Evolutionary conservation across 2,888 invertebrate species (phyloP).

Genomic region (Chymomyza caudatula): DNA sequence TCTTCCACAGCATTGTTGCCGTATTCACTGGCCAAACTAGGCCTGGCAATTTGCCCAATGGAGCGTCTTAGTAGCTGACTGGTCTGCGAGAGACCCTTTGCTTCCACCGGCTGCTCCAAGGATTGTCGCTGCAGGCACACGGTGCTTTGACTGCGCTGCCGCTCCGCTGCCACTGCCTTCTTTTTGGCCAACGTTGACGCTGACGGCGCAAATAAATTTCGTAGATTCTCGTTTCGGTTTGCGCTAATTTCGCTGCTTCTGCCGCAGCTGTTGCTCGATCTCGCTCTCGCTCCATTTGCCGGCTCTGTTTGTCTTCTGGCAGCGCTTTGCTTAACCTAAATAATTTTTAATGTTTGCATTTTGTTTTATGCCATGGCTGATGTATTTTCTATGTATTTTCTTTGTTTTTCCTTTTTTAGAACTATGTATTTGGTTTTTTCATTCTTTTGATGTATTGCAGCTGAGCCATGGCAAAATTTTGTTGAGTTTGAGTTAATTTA

Average conservation of each 20-base stretch:
- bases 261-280: slow-evolving; percentile 16
- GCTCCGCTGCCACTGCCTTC: slow-evolving; percentile 35
- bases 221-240: slow-evolving; percentile 71
- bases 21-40: background rate
- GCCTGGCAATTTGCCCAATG: slow-evolving; percentile 56
- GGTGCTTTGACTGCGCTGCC: slow-evolving; percentile 56
- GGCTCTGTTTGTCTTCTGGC: slow-evolving; percentile 31
- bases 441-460: slow-evolving; percentile 1
- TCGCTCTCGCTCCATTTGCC: slow-evolving; percentile 33
- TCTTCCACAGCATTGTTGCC: slow-evolving; percentile 2
- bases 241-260: slow-evolving; percentile 47
- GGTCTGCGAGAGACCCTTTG: slow-evolving; percentile 14
- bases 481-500: slow-evolving; percentile 5
- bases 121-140: slow-evolving; percentile 50
- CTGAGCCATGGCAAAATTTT: background rate
- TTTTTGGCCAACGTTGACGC: slow-evolving; percentile 43
- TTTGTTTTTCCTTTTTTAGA: background rate
- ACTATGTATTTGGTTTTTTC: background rate
- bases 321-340: slow-evolving; percentile 67
- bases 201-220: slow-evolving; percentile 67
- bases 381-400: slow-evolving; percentile 32
- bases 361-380: slow-evolving; percentile 14
- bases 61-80: slow-evolving; percentile 47
- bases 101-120: slow-evolving; percentile 18
- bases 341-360: slow-evolving; percentile 56